Conservation (phyloP, 2,888 invertebrate species). For the Priocnemis perturbator region DNA sequence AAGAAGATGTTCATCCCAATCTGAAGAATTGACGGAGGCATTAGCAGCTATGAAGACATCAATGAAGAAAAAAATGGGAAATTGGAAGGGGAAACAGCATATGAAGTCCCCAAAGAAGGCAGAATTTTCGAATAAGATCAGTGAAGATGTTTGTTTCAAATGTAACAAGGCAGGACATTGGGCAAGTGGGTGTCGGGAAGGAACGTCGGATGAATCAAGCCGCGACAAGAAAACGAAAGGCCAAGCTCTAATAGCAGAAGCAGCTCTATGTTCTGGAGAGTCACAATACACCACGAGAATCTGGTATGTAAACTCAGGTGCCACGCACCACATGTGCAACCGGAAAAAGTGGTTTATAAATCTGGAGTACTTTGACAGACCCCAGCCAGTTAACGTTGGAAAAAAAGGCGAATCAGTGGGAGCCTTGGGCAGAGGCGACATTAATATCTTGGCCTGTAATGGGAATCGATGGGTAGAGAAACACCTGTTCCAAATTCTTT, state of each 20-base stretch:
- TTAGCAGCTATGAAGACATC: no score
- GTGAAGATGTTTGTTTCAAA: conserved; percentile 16
- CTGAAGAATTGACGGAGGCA: no score
- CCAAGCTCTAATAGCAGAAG: conserved; percentile 22
- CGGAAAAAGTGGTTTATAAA: conserved; percentile 42
- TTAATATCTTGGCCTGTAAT: conserved; percentile 43
- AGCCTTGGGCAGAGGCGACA: conserved; percentile 40
- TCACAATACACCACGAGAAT: conserved; percentile 1
- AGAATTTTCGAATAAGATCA: neutral
- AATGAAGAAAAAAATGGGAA: no score
- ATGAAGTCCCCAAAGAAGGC: no score
- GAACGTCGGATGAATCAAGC: neutral
- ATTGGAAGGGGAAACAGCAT: no score
- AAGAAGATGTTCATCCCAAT: neutral
- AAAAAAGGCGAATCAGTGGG: no score
- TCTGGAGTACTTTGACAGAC: conserved; percentile 25
- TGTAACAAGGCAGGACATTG: conserved; percentile 33
- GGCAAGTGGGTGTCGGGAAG: conserved; percentile 30
- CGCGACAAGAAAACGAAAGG: conserved; percentile 24
- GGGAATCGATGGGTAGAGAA: conserved; percentile 37
- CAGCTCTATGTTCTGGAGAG: conserved; percentile 19
- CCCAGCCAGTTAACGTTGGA: conserved; percentile 22
- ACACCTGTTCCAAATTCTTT: conserved; percentile 29
- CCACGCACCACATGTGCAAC: conserved; percentile 49
- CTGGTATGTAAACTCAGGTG: conserved; percentile 49